These are phyloP conservation scores for Phyllotis vaccarum DNA, from an alignment of 2,797 vertebrate genomes.

Conservation along the genomic window DNA sequence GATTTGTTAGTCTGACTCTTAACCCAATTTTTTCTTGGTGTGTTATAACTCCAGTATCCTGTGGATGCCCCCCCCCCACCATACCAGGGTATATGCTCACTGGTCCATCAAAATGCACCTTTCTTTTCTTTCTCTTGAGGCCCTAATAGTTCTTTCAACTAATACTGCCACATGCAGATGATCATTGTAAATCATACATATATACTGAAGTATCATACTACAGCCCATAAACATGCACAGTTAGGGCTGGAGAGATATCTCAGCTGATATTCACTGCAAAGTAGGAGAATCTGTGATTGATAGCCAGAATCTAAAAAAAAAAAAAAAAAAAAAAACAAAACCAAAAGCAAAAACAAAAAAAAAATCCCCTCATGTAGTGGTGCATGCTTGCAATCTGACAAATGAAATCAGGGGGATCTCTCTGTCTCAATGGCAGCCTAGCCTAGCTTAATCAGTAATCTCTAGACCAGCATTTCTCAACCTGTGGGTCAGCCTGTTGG, in stretches of 20 bases:
- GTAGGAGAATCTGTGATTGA: neutral
- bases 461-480: neutral
- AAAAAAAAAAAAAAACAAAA: neutral
- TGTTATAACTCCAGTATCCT: neutral
- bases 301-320: neutral
- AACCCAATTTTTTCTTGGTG: no score
- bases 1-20: no score
- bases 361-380: neutral
- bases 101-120: neutral
- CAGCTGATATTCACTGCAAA: neutral
- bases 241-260: neutral
- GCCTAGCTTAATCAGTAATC: neutral
- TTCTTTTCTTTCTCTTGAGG: neutral
- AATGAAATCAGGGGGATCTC: neutral
- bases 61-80: fast-evolving
- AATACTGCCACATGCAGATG: neutral
- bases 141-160: neutral
- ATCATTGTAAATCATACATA: neutral
- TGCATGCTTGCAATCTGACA: neutral
- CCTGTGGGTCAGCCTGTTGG: neutral
- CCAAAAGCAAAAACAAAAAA: no score
- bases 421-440: no score
- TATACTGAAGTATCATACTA: neutral
- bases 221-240: neutral
- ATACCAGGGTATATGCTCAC: neutral